phyloP scores from a whole-genome alignment of 2,113 vertebrate species.

The Cariama cristata region DNA sequence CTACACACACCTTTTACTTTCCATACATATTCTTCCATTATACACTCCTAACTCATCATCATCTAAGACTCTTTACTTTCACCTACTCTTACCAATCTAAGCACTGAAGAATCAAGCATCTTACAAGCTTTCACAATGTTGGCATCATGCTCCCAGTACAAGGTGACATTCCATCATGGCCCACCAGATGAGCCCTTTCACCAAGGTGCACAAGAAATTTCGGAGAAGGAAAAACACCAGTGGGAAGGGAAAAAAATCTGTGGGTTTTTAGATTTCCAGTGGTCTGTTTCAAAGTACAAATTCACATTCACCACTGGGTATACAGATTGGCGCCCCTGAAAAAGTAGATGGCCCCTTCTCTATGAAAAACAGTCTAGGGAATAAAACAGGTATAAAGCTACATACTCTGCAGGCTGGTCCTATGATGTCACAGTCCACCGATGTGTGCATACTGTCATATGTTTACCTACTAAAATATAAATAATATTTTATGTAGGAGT shows the following conservation, averaged over 20 bases:
- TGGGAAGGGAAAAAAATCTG: rapidly evolving
- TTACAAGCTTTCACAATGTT: background rate
- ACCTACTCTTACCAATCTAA: background rate
- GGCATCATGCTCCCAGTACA: background rate
- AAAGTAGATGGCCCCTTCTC: background rate
- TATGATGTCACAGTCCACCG: slow-evolving; percentile 47
- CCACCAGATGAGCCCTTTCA: background rate
- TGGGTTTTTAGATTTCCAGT: background rate
- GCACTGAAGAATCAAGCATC: background rate
- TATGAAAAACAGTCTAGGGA: background rate
- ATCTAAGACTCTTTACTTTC: background rate
- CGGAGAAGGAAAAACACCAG: background rate
- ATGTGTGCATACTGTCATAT: slow-evolving; percentile 65
- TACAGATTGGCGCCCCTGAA: background rate
- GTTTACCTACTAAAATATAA: slow-evolving; percentile 63
- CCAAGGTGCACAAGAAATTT: background rate
- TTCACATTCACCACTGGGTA: background rate
- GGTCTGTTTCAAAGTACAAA: background rate
- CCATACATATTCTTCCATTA: background rate
- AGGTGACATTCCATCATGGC: background rate
- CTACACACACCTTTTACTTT: rapidly evolving
- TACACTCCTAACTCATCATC: background rate
- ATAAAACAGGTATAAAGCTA: slow-evolving; percentile 27
- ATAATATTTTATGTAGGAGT: slow-evolving; percentile 56
- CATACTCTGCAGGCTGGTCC: background rate